phyloP scores from a whole-genome alignment of 2,888 invertebrate species.

The Chloroclystis v-ata region DNA sequence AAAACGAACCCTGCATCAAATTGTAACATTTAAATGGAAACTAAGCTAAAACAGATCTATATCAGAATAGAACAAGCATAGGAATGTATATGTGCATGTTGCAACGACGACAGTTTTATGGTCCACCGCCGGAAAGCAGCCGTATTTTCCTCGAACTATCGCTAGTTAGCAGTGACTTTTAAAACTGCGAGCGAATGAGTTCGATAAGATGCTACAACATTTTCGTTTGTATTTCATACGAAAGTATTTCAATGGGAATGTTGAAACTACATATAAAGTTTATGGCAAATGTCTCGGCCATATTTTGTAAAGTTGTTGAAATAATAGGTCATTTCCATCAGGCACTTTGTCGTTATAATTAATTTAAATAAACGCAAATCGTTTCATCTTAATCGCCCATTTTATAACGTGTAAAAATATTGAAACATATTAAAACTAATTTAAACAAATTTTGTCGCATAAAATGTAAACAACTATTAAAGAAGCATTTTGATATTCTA shows the following conservation, averaged over 20 bases:
- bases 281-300: too few species aligned
- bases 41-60: not conserved
- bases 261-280: too few species aligned
- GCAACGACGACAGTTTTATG: constrained; percentile 61
- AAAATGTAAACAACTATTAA: constrained; percentile 47
- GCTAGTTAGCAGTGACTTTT: constrained; percentile 30
- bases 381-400: too few species aligned
- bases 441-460: constrained; percentile 42
- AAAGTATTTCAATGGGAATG: too few species aligned
- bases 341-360: too few species aligned
- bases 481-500: constrained; percentile 34
- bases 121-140: constrained; percentile 48
- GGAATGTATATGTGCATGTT: constrained; percentile 48
- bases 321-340: too few species aligned
- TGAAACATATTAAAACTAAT: too few species aligned
- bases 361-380: too few species aligned
- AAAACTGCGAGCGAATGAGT: constrained; percentile 42
- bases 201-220: not conserved
- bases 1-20: constrained; percentile 53
- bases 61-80: constrained; percentile 39
- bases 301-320: too few species aligned
- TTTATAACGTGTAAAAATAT: not conserved
- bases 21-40: not conserved
- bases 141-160: constrained; percentile 32
- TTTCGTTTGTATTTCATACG: not conserved